phyloP scores from a whole-genome alignment of 1,140 invertebrate genomes.

The Periplaneta americana region DNA sequence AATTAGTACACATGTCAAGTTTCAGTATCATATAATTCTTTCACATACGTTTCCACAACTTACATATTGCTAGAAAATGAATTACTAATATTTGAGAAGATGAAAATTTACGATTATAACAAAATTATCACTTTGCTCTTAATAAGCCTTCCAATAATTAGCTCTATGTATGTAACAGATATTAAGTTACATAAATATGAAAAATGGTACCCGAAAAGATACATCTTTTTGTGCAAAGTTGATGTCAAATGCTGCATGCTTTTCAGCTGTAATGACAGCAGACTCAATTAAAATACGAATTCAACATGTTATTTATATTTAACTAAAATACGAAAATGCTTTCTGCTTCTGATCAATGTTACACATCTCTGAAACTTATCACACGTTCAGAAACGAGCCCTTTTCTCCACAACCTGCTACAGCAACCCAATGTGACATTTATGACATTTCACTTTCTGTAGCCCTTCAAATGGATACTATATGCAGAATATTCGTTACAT shows the following conservation, averaged over 20 bases:
- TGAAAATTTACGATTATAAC: no score
- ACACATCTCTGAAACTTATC: no score
- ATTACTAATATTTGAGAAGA: no score
- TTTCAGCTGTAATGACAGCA: neutral
- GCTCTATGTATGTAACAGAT: neutral
- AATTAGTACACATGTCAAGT: no score
- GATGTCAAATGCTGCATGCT: neutral
- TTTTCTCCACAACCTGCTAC: neutral
- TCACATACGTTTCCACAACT: no score
- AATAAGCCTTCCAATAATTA: neutral
- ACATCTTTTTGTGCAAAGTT: neutral
- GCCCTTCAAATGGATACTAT: neutral
- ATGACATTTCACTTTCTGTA: neutral
- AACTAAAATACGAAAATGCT: slow-evolving; percentile 12
- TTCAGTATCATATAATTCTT: no score
- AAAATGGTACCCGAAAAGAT: no score
- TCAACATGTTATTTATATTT: neutral
- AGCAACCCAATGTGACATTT: neutral
- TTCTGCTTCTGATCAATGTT: neutral
- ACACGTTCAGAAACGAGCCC: neutral
- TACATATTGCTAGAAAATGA: no score
- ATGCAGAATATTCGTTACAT: no score
- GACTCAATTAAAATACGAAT: neutral
- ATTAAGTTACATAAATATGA: neutral
- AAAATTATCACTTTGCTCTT: neutral